These are phyloP conservation scores for Scelioninae gen. 2 DNA, from an alignment of 2,888 invertebrate species.

Conservation along the genomic window DNA sequence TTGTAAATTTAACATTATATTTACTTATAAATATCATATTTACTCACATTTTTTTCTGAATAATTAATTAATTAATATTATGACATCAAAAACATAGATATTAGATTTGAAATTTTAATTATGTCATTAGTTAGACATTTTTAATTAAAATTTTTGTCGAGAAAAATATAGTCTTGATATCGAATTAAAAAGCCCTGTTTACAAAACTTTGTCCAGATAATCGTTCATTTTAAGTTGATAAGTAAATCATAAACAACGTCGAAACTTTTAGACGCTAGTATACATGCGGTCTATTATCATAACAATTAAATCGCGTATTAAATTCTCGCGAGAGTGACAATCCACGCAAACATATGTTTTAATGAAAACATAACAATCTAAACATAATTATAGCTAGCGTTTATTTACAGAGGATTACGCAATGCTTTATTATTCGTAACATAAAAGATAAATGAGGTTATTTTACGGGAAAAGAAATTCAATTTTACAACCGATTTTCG, in stretches of 20 bases:
- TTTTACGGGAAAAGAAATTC: background rate
- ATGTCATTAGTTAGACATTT: too few relatives aligned
- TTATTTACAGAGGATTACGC: background rate
- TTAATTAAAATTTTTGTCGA: too few relatives aligned
- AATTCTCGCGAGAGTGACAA: constrained; percentile 15
- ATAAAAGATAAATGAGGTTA: background rate
- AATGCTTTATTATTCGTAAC: background rate
- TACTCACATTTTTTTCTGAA: too few relatives aligned
- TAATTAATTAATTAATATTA: too few relatives aligned
- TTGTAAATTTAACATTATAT: too few relatives aligned
- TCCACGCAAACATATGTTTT: background rate
- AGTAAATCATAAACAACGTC: constrained; percentile 6
- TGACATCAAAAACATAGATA: too few relatives aligned
- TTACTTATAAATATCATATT: too few relatives aligned
- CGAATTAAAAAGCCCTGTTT: background rate
- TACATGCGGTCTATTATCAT: background rate
- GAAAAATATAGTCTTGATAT: too few relatives aligned
- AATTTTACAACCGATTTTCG: too few relatives aligned
- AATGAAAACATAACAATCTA: constrained; percentile 16
- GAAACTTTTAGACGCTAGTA: background rate
- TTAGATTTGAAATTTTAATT: too few relatives aligned
- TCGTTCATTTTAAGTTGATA: constrained; percentile 17
- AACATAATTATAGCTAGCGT: background rate
- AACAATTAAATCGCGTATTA: constrained; percentile 9
- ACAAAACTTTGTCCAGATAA: constrained; percentile 1